phyloP scores from a whole-genome alignment of 2,113 vertebrate species.

The Equus przewalskii region DNA sequence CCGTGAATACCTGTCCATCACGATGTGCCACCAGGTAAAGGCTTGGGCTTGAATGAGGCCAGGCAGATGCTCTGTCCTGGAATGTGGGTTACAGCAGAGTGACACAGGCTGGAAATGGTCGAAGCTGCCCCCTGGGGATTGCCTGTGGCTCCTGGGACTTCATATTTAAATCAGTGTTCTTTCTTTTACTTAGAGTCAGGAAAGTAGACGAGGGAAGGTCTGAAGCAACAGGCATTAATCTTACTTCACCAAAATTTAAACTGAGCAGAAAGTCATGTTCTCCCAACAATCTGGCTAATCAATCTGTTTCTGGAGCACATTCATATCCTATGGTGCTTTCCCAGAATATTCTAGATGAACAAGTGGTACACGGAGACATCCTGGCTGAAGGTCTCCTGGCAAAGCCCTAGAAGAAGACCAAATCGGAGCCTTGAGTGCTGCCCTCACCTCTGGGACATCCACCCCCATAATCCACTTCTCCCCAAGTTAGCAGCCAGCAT shows the following conservation, averaged over 20 bases:
- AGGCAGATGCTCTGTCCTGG: not conserved
- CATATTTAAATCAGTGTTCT: not conserved
- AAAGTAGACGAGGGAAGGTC: not conserved
- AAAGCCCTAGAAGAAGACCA: not conserved
- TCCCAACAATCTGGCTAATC: not conserved
- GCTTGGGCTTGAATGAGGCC: not conserved
- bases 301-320: not conserved
- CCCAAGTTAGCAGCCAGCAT: not conserved
- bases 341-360: not conserved
- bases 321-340: not conserved
- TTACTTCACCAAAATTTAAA: not conserved
- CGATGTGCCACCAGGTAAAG: not conserved
- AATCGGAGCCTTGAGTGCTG: not conserved
- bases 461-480: not conserved
- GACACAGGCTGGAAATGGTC: rapidly evolving
- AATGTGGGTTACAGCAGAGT: too few species aligned
- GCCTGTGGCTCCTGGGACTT: not conserved
- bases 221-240: not conserved
- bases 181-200: not conserved
- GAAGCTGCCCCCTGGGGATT: not conserved
- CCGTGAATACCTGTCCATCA: not conserved
- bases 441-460: too few species aligned
- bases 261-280: not conserved
- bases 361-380: too few species aligned
- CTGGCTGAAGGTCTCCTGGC: not conserved